Percentiles rank a stretch among this genome's conserved stretches.
phyloP scores from a whole-genome alignment of 1,140 invertebrate species.

The Eciton burchellii region DNA sequence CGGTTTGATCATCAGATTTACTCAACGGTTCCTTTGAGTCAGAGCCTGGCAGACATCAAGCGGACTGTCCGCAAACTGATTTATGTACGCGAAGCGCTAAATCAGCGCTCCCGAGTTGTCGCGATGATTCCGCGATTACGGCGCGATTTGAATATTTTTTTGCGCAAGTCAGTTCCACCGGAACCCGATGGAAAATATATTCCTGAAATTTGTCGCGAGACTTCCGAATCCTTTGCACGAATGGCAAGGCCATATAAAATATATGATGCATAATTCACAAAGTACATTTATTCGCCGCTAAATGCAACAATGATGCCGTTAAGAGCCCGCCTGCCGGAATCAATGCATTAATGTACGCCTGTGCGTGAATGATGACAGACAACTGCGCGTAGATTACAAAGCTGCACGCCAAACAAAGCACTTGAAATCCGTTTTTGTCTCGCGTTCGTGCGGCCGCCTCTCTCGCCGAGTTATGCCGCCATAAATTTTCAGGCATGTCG shows the following conservation, averaged over 20 bases:
- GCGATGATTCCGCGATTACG: not conserved
- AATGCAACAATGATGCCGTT: conserved; percentile 7
- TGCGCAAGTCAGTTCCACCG: not conserved
- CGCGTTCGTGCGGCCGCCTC: conserved; percentile 28
- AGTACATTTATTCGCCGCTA: not conserved
- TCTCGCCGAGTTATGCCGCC: conserved; percentile 38
- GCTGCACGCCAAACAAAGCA: conserved; percentile 44
- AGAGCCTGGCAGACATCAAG: no score
- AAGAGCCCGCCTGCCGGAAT: conserved; percentile 20
- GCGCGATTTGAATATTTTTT: not conserved
- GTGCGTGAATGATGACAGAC: conserved; percentile 40
- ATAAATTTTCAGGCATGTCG: conserved; percentile 53
- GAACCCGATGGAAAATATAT: not conserved
- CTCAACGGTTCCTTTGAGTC: no score
- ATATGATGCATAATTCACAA: not conserved
- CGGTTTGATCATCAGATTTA: no score
- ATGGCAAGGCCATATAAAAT: not conserved
- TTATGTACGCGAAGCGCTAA: conserved; percentile 3
- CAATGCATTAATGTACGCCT: conserved; percentile 43
- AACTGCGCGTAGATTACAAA: conserved; percentile 40
- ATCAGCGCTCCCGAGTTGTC: not conserved
- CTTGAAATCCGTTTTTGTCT: conserved; percentile 52
- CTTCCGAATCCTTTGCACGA: not conserved
- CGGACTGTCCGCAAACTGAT: no score
- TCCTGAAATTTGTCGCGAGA: not conserved